Evolutionary conservation across 2,797 vertebrate genomes (phyloP), one percentile per base, ranked within the genome.

Genomic region (Tenualosa thibaudeaui): DNA sequence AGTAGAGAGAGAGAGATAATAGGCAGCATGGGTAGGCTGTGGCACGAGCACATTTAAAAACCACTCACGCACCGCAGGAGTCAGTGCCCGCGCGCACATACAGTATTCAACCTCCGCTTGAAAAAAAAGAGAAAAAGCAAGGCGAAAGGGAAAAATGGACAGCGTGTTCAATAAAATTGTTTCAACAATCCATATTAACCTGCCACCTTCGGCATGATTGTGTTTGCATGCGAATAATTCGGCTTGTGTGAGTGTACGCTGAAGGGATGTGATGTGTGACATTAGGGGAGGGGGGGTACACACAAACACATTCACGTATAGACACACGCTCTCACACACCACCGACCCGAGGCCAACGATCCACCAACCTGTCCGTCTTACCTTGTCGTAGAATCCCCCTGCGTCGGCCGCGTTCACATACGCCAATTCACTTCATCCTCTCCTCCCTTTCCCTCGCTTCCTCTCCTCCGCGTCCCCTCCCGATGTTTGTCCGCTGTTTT

Each of bases 1-100:
- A 49, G 82, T 50, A 85, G 83, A 83, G 84, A 81, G 49, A 58
- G 54, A 51, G 51, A 83, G 78, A 50, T 58, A 87, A 75, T 15
- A 86, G 22, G 40, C 31, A 75, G 68, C 68, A 40, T 75, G 68
- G 68, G 31, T 75, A 75, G 31, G 68, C 82, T 62, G 46, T 81
- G 82, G 84, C 71, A 81, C 68, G 83, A 85, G 81, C 84, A 17
- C 87, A 88, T 88, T 88, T 86, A 88, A 83, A 88, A 86, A 88
- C 78, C 78, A 62, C 85, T 88, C 85, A 88, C 87, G 87, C 81
- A 22, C 82, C n/a, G 26, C 87, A 86, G 83, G 81, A 53, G 40
- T 86, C 87, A 37, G 68, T 31, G 81, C 26, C 82, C 84, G 81
- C 12, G 56, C 17, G 6, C 54, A 68, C 81, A n/a, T 60, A 81